These are phyloP conservation scores for Dicentrarchus labrax DNA, from an alignment of 2,113 vertebrate genomes.

Conservation along the genomic window DNA sequence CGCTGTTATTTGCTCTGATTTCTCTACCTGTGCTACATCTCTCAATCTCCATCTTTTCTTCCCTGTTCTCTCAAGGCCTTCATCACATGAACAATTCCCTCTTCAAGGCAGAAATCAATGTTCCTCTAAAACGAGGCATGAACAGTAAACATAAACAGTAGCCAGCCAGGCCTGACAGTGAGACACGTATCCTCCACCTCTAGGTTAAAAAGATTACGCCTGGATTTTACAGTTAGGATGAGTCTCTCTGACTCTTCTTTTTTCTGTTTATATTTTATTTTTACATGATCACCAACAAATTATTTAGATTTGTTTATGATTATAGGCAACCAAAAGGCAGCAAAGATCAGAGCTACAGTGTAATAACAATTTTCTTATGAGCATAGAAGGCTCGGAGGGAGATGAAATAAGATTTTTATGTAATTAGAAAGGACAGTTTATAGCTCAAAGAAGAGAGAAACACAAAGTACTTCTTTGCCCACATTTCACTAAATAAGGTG, in stretches of 20 bases:
- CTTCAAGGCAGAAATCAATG: constrained; percentile 97
- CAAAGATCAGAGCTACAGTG: neutral
- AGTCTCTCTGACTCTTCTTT: neutral
- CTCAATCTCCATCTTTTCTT: constrained; percentile 63
- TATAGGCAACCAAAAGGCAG: neutral
- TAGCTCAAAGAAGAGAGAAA: constrained; percentile 28
- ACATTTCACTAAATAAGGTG: constrained; percentile 50
- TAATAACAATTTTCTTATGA: neutral
- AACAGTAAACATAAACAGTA: constrained; percentile 88
- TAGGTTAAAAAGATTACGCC: constrained; percentile 14
- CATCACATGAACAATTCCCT: constrained; percentile 93
- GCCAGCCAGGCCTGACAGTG: constrained; percentile 70
- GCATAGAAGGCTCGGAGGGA: neutral
- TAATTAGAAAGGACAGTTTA: constrained; percentile 17
- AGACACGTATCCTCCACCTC: constrained; percentile 82
- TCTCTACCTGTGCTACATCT: constrained; percentile 44
- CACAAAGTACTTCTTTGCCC: constrained; percentile 1
- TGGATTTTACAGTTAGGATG: neutral
- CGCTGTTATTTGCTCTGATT: constrained; percentile 54
- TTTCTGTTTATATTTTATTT: neutral
- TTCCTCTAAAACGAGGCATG: constrained; percentile 92
- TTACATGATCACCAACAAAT: neutral
- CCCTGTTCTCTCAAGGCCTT: constrained; percentile 80
- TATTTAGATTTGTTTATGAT: constrained; percentile 12
- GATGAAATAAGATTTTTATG: constrained; percentile 4